phyloP scores from a whole-genome alignment of 2,113 vertebrate species.

The Pachyramphus minor region DNA sequence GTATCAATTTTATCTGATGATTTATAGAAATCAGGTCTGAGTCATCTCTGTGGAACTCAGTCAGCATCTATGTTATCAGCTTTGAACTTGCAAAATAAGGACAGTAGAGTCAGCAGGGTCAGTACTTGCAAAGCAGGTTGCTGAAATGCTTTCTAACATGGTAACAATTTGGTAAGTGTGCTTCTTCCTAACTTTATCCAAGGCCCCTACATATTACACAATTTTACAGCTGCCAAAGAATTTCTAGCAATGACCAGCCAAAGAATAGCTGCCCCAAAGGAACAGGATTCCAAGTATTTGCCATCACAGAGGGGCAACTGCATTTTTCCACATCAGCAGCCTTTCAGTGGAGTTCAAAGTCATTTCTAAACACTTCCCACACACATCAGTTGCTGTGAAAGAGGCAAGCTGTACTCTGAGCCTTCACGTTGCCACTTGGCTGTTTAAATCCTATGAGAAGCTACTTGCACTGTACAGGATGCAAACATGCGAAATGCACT shows the following conservation, averaged over 20 bases:
- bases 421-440: background rate
- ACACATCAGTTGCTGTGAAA: background rate
- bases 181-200: background rate
- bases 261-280: background rate
- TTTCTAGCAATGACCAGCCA: background rate
- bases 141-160: background rate
- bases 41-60: background rate
- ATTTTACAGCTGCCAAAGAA: background rate
- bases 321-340: background rate
- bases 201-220: background rate
- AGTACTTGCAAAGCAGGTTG: background rate
- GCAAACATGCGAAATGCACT: background rate
- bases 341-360: background rate
- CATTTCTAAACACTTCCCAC: background rate
- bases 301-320: background rate
- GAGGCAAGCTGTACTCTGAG: background rate
- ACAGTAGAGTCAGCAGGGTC: background rate
- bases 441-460: background rate
- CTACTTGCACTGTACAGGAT: background rate
- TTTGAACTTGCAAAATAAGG: slow-evolving; percentile 1
- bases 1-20: slow-evolving; percentile 15
- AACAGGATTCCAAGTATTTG: background rate
- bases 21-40: background rate
- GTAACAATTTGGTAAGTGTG: background rate
- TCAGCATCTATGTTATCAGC: slow-evolving; percentile 4